Evolutionary conservation across 2,113 vertebrate species (phyloP).

Genomic region (Empidonax traillii): DNA sequence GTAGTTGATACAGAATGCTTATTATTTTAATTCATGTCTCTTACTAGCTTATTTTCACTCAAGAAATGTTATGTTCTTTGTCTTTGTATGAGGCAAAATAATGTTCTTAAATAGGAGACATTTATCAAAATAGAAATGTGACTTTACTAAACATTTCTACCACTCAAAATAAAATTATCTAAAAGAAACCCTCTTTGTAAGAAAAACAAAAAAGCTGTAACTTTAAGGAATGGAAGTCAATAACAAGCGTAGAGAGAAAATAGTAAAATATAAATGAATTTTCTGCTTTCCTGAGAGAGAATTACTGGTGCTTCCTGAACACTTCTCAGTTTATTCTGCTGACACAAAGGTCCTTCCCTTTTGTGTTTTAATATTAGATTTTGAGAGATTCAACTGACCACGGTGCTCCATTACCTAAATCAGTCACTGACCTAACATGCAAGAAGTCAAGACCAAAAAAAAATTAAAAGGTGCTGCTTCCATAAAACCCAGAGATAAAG

Average conservation of each 20-base stretch:
- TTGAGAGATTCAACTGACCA: slow-evolving; percentile 60
- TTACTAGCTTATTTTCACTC: neutral
- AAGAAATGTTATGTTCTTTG: neutral
- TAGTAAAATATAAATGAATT: slow-evolving; percentile 47
- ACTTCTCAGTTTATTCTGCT: slow-evolving; percentile 54
- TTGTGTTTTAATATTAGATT: slow-evolving; percentile 70
- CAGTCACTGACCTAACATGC: slow-evolving; percentile 48
- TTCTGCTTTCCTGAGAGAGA: slow-evolving; percentile 6
- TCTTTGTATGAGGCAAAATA: neutral
- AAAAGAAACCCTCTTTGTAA: neutral
- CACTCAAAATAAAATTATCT: neutral
- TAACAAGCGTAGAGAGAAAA: neutral
- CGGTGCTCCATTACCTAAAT: slow-evolving; percentile 45
- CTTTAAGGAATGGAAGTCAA: neutral
- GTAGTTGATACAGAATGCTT: neutral
- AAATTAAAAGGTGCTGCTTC: slow-evolving; percentile 66
- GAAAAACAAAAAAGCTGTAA: neutral
- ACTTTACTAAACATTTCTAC: neutral
- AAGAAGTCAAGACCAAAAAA: slow-evolving; percentile 61
- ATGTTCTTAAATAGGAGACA: neutral
- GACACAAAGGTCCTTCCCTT: slow-evolving; percentile 50
- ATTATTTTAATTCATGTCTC: neutral
- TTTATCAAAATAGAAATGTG: neutral
- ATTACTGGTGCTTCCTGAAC: slow-evolving; percentile 30
- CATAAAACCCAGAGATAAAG: slow-evolving; percentile 68